Evolutionary conservation across 1,140 invertebrate genomes (phyloP).

Genomic region (Danaus plexippus): DNA sequence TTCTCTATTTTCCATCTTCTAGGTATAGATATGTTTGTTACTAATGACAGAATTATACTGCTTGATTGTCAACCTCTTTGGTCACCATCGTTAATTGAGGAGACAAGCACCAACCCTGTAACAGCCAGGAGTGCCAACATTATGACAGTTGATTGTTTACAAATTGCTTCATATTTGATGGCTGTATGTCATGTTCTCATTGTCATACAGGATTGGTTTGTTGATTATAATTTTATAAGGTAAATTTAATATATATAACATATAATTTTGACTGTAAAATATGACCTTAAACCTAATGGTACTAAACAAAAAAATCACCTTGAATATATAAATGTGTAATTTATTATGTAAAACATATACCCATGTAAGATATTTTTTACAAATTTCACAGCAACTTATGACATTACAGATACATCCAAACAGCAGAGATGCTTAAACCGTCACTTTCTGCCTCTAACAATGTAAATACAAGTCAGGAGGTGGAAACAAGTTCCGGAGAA

Average conservation of each 20-base stretch:
- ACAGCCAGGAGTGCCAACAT: slow-evolving; percentile 73
- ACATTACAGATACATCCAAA: slow-evolving; percentile 80
- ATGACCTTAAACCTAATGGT: neutral
- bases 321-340: too few species aligned
- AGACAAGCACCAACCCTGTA: slow-evolving; percentile 54
- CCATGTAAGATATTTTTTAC: too few species aligned
- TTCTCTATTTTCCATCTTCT: slow-evolving; percentile 19
- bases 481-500: slow-evolving; percentile 61
- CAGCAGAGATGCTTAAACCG: slow-evolving; percentile 90
- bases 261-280: too few species aligned
- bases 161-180: slow-evolving; percentile 86
- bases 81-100: slow-evolving; percentile 56
- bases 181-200: slow-evolving; percentile 92
- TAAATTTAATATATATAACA: slow-evolving; percentile 18
- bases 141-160: slow-evolving; percentile 78
- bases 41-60: slow-evolving; percentile 74
- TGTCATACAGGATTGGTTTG: slow-evolving; percentile 89
- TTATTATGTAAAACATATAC: too few species aligned
- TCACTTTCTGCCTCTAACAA: slow-evolving; percentile 74
- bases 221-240: slow-evolving; percentile 78
- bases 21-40: slow-evolving; percentile 76
- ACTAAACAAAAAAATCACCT: neutral
- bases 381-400: neutral
- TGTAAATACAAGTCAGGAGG: slow-evolving; percentile 31
- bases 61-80: slow-evolving; percentile 74